Conservation (phyloP, 2,888 invertebrate species). For the Dendrolimus pini region DNA sequence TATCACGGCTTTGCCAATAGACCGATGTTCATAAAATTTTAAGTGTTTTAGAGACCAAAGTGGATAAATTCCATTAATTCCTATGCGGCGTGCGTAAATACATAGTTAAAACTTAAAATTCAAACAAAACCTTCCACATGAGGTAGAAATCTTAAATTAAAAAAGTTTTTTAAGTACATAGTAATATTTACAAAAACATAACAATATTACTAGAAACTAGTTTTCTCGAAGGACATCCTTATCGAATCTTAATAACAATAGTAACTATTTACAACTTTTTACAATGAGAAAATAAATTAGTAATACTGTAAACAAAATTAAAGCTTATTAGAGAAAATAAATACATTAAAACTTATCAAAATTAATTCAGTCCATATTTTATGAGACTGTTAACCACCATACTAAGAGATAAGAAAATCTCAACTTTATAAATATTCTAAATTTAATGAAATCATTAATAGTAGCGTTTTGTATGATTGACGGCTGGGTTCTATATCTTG, state of each 20-base stretch:
- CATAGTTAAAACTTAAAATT: too few species aligned
- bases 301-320: constrained; percentile 74
- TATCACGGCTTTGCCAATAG: too few species aligned
- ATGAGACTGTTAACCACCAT: background rate
- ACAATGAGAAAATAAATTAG: constrained; percentile 66
- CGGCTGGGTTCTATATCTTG: too few species aligned
- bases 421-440: too few species aligned
- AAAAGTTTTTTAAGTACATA: constrained; percentile 27
- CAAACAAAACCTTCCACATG: constrained; percentile 33
- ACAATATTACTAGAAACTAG: background rate
- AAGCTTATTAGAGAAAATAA: constrained; percentile 52
- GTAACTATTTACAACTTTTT: constrained; percentile 61
- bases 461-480: too few species aligned
- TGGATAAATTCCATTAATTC: too few species aligned
- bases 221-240: background rate
- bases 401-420: background rate
- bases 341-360: constrained; percentile 26
- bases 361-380: constrained; percentile 45
- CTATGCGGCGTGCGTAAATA: too few species aligned
- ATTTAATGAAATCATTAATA: too few species aligned
- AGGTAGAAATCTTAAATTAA: constrained; percentile 64
- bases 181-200: constrained; percentile 12
- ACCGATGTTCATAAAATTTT: too few species aligned
- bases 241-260: constrained; percentile 31
- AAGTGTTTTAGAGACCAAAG: too few species aligned